Evolutionary conservation across 2,888 invertebrate species (phyloP), one percentile per base, ranked within the genome.

Genomic region (Drosophila diplacantha): DNA sequence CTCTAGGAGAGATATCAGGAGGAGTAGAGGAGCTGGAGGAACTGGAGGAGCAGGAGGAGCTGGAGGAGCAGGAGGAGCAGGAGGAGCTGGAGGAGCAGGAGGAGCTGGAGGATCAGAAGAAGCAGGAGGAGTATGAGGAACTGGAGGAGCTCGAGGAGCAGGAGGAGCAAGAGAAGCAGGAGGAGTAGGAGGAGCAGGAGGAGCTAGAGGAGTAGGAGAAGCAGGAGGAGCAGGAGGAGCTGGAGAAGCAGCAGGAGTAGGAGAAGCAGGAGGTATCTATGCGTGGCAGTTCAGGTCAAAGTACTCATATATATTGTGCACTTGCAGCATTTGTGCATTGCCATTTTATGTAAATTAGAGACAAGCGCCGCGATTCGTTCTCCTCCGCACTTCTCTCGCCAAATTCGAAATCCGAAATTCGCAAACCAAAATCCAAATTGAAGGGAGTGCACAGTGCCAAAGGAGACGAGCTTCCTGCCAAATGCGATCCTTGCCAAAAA

Each of bases 341-440:
- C 44, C 44, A 61, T 61, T 61, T 61, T 62, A 61, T 61, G 63
- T 43, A 62, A 61, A 61, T 61, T 63, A 61, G 51, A 51, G 63
- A 51, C 41, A 50, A 62, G 14, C 31, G 32, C 38, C 18, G 32
- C 38, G 37, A 37, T 34, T 29, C 4, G n/a, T 12, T 5, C 4
- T 38, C 43, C 4, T 38, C 43, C 44, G 34, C 22, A 31, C 16
- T 54, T 22, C 29, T 20, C 2, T 46, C 20, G 26, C 35, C 47
- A 52, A 38, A 37, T 32, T 3, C 29, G 12, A 44, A 44, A 11
- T 29, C 0, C 29, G 29, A 29, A 29, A 29, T 29, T 29, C 24
- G 24, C 6, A 2, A 24, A 7, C 9, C 9, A 26, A 26, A 26
- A 26, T 26, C 26, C 26, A 9, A 29, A 29, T 18, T 34, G 18